A percentile compares a stretch with the other conserved stretches of the same genome.
Evolutionary conservation across 1,140 invertebrate species (phyloP).

Genomic region (Ceratosolen fusciceps): DNA sequence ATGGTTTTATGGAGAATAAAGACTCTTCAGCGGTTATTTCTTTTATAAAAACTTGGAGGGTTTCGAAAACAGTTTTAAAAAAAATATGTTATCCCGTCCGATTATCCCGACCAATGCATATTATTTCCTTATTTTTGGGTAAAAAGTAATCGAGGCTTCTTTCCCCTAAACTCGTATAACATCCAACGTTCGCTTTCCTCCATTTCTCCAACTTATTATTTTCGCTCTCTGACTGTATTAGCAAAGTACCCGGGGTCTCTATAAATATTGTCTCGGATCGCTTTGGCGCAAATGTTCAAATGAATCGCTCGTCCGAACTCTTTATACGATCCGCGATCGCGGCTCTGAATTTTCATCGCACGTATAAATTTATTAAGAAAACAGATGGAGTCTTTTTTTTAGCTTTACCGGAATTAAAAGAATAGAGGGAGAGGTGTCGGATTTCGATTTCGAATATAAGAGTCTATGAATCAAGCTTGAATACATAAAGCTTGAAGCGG

Average conservation of each 20-base stretch:
- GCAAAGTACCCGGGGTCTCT: not conserved
- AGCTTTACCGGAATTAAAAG: not conserved
- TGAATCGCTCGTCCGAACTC: not conserved
- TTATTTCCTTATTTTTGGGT: not conserved
- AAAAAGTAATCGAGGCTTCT: not conserved
- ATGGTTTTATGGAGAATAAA: too few species aligned
- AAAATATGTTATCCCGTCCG: too few species aligned
- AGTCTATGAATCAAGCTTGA: not conserved
- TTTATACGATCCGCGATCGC: not conserved
- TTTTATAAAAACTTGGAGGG: too few species aligned
- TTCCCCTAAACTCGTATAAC: constrained; percentile 1
- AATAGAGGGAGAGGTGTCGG: too few species aligned
- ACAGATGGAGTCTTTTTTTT: not conserved
- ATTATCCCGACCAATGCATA: not conserved
- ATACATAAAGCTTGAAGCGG: too few species aligned
- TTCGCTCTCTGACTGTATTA: not conserved
- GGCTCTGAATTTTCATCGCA: not conserved
- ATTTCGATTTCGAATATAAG: not conserved
- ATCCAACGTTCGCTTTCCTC: not conserved
- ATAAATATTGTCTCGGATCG: too few species aligned
- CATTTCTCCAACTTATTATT: not conserved
- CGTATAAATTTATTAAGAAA: constrained; percentile 13
- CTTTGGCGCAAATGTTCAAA: not conserved
- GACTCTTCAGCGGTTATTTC: too few species aligned
- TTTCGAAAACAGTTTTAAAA: too few species aligned